Evolutionary conservation across 2,113 vertebrate species (phyloP), one percentile per base, ranked within the genome.

Genomic region (Rhinopomastus cyanomelas): DNA sequence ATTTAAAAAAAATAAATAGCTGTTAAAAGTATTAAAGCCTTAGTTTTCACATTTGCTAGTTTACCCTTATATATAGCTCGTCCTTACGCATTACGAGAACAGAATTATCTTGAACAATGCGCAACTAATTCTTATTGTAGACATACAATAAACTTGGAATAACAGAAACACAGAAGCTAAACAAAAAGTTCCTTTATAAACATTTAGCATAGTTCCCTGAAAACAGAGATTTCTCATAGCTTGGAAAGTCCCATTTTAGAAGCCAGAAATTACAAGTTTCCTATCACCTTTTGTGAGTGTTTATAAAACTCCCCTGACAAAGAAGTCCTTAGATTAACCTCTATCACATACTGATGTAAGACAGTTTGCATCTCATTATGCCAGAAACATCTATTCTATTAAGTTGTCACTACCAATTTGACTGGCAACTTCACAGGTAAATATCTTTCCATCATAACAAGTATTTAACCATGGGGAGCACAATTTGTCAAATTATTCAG

Each of bases 381-480:
- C 21, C 44, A 66, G 37, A 87, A 88, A 75, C 29, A 62, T 30
- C 27, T 59, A 3, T 34, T 69, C 15, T 62, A 74, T 71, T 36
- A 88, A 88, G 20, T 37, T 74, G 42, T 74, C 72, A 80, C 42
- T 21, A 86, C 23, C 48, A 64, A 77, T 85, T 21, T 88, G 52
- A 88, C 67, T 74, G 60, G 53, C 25, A 94, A 77, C 23, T 86
- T 95, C 61, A 88, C 62, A 94, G 14, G 16, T 52, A 89, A 87
- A 3, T 67, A 92, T 34, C 32, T 72, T 78, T 53, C 73, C 36
- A 59, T 51, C 25, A 20, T 22, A 77, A 30, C 25, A 83, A 71
- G 52, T 48, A 83, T 29, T 87, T 69, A 84, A 62, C 30, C 4
- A 29, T 1, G 3, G 26, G 44, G 27, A 93, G 81, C 7, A 2